Evolutionary conservation across 2,888 invertebrate genomes (phyloP).

Genomic region (Octodonta nipae): DNA sequence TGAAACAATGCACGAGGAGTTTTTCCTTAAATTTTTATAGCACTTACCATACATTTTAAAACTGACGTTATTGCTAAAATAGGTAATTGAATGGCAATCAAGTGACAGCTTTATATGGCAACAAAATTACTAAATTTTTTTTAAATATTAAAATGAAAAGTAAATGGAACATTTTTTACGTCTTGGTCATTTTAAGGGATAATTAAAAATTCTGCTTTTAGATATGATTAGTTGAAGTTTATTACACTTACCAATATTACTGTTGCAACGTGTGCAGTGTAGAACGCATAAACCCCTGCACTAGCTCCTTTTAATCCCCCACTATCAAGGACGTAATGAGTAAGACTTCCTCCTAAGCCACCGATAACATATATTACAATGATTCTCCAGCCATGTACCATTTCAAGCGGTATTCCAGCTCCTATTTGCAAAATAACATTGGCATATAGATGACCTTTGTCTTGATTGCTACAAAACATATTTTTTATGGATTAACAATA

Average conservation of each 20-base stretch:
- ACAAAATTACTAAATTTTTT: too few relatives aligned
- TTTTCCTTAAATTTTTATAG: too few relatives aligned
- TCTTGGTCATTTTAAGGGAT: too few relatives aligned
- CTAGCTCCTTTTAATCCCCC: conserved; percentile 80
- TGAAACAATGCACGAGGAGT: too few relatives aligned
- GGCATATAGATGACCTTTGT: conserved; percentile 61
- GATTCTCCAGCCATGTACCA: conserved; percentile 91
- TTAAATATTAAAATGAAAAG: too few relatives aligned
- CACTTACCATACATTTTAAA: too few relatives aligned
- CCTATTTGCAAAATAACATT: conserved; percentile 83
- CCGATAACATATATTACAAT: conserved; percentile 68
- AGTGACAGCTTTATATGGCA: too few relatives aligned
- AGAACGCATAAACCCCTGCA: conserved; percentile 84
- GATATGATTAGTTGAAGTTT: too few relatives aligned
- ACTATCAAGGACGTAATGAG: conserved; percentile 59
- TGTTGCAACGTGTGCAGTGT: conserved; percentile 83
- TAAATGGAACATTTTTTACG: too few relatives aligned
- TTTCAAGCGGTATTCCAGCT: conserved; percentile 83
- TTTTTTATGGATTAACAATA: neutral
- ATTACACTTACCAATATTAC: conserved; percentile 63
- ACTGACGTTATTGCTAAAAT: too few relatives aligned
- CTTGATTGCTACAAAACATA: conserved; percentile 36
- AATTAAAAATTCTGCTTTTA: too few relatives aligned
- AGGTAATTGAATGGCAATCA: too few relatives aligned
- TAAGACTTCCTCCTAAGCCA: conserved; percentile 67